Conservation (phyloP, 2,797 vertebrate genomes). For the Danio kyathit region DNA sequence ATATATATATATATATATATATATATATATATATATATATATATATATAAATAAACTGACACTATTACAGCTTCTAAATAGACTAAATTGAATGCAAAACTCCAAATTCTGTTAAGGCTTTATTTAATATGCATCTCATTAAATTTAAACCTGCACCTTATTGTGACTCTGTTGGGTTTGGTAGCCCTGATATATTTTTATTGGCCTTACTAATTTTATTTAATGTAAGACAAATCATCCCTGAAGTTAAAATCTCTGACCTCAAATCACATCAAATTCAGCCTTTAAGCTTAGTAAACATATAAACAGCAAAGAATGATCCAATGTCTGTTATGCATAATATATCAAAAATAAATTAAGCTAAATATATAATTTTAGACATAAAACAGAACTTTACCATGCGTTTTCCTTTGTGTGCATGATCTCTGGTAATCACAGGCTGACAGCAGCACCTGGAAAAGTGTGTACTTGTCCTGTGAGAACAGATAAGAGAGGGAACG, state of each 20-base stretch:
- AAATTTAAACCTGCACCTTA: neutral
- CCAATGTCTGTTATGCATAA: neutral
- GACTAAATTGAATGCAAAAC: neutral
- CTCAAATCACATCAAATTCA: neutral
- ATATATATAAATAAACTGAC: neutral
- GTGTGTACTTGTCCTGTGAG: conserved; percentile 25
- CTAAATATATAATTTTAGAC: neutral
- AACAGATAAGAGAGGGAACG: conserved; percentile 49
- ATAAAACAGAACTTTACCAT: conserved; percentile 63
- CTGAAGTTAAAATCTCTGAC: neutral
- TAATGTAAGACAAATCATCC: conserved; percentile 1
- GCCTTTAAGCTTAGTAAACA: neutral
- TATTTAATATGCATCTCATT: conserved; percentile 31
- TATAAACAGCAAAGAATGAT: too few relatives aligned
- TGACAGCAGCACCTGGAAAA: conserved; percentile 16
- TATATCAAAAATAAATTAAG: neutral
- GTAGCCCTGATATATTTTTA: conserved; percentile 6
- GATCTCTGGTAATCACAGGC: conserved; percentile 34
- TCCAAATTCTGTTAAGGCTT: neutral
- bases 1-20: too few relatives aligned
- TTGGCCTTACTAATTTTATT: conserved; percentile 17
- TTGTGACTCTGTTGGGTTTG: conserved; percentile 20
- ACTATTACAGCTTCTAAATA: neutral
- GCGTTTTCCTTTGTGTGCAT: conserved; percentile 67
- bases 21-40: too few relatives aligned